A percentile compares a stretch with the other conserved stretches of the same genome.
phyloP scores from a whole-genome alignment of 2,888 invertebrate species.

The Calliphora vomitoria region DNA sequence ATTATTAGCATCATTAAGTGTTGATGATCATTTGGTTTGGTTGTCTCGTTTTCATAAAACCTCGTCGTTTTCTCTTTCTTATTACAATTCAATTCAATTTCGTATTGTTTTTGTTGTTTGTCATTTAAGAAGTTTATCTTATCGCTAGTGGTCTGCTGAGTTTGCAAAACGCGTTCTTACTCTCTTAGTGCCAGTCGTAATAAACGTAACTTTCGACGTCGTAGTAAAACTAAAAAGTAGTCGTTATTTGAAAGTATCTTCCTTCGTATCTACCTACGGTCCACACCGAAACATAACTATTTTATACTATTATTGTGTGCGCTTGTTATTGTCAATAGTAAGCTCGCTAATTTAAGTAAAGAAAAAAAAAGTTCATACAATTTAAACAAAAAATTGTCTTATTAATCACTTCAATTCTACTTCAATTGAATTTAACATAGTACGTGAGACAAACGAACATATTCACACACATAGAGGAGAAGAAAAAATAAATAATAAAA shows the following conservation, averaged over 20 bases:
- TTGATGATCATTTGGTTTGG: constrained; percentile 20
- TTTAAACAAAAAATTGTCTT: background rate
- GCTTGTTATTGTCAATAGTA: constrained; percentile 26
- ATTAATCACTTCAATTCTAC: constrained; percentile 18
- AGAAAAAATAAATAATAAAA: background rate
- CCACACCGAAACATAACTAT: constrained; percentile 1
- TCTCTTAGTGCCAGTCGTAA: constrained; percentile 45
- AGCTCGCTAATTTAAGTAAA: constrained; percentile 35
- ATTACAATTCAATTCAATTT: constrained; percentile 39
- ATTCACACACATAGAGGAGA: constrained; percentile 18
- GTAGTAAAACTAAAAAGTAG: constrained; percentile 16
- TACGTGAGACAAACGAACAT: constrained; percentile 6
- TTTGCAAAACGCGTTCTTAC: constrained; percentile 64
- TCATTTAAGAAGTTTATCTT: constrained; percentile 75
- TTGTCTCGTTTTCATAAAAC: background rate
- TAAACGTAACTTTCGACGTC: constrained; percentile 31
- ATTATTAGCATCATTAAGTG: constrained; percentile 8
- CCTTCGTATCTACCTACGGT: constrained; percentile 1
- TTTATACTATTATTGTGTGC: constrained; percentile 22
- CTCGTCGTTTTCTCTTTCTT: constrained; percentile 28
- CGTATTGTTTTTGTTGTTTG: constrained; percentile 12
- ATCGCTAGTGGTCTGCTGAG: constrained; percentile 73
- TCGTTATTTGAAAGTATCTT: constrained; percentile 49
- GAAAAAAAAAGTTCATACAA: background rate
- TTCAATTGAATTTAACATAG: background rate